These are phyloP conservation scores for Misgurnus anguillicaudatus DNA, from an alignment of 2,113 vertebrate genomes.

Conservation along the genomic window DNA sequence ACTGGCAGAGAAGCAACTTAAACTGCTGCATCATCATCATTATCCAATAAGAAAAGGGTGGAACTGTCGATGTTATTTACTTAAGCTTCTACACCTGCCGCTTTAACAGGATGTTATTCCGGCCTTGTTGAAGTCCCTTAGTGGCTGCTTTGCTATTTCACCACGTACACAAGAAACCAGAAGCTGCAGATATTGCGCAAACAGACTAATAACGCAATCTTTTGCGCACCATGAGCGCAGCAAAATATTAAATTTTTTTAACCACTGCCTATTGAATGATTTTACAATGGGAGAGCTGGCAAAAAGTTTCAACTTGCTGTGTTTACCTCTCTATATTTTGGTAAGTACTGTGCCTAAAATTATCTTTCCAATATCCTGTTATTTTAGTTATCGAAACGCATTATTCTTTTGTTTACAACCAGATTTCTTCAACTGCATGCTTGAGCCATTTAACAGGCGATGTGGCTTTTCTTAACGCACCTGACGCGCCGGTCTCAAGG, in stretches of 20 bases:
- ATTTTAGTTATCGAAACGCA: no score
- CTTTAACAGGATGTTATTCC: conserved; percentile 72
- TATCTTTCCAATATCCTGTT: not conserved
- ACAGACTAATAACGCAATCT: conserved; percentile 5
- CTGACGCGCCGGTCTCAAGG: conserved; percentile 58
- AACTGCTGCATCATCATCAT: not conserved
- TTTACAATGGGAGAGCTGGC: conserved; percentile 22
- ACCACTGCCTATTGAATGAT: not conserved
- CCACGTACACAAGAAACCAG: not conserved
- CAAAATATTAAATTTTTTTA: not conserved
- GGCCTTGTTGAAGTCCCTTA: not conserved
- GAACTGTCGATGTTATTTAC: conserved; percentile 57
- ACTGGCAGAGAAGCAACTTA: not conserved
- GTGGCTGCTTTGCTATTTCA: not conserved
- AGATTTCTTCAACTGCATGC: conserved; percentile 30
- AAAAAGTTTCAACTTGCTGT: not conserved
- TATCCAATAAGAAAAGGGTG: conserved; percentile 54
- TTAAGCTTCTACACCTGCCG: conserved; percentile 62
- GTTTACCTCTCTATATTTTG: not conserved
- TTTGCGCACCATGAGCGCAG: conserved; percentile 1
- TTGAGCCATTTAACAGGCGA: conserved; percentile 42
- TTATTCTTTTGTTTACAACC: not conserved
- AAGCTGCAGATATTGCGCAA: conserved; percentile 2
- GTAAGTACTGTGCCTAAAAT: conserved; percentile 10
- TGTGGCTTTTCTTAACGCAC: conserved; percentile 71